Conservation (phyloP, 2,113 vertebrate genomes). For the Cygnus atratus region DNA sequence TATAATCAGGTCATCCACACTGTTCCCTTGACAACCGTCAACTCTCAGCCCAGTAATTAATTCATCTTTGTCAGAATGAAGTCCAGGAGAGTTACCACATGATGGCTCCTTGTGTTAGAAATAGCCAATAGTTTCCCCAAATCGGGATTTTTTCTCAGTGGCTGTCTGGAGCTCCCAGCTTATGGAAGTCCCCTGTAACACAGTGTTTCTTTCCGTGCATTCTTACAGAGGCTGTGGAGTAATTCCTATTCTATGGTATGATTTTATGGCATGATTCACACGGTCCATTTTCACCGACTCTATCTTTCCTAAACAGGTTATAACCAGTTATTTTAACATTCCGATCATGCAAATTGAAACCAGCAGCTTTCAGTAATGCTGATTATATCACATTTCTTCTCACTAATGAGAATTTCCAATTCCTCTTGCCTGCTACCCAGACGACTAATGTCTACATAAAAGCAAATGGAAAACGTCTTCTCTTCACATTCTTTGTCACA, state of each 20-base stretch:
- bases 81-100: not conserved
- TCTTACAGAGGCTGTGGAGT: not conserved
- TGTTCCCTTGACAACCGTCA: not conserved
- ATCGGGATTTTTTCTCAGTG: not conserved
- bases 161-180: not conserved
- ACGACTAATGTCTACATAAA: not conserved
- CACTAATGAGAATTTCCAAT: constrained; percentile 60
- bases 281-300: not conserved
- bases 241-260: not conserved
- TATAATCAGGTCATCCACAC: not conserved
- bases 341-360: constrained; percentile 21
- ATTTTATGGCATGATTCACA: constrained; percentile 20
- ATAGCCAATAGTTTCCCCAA: not conserved
- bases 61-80: not conserved
- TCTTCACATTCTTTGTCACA: constrained; percentile 47
- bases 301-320: constrained; percentile 57
- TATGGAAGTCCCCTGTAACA: not conserved
- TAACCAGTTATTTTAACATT: constrained; percentile 61
- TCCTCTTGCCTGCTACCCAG: constrained; percentile 32
- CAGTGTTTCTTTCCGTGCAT: not conserved
- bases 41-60: not conserved
- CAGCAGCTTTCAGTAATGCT: constrained; percentile 55
- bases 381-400: constrained; percentile 63
- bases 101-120: not conserved
- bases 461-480: constrained; percentile 44